Conservation (phyloP, 35 echinoderm and acorn worm species). For the Heliocidaris erythrogramma region DNA sequence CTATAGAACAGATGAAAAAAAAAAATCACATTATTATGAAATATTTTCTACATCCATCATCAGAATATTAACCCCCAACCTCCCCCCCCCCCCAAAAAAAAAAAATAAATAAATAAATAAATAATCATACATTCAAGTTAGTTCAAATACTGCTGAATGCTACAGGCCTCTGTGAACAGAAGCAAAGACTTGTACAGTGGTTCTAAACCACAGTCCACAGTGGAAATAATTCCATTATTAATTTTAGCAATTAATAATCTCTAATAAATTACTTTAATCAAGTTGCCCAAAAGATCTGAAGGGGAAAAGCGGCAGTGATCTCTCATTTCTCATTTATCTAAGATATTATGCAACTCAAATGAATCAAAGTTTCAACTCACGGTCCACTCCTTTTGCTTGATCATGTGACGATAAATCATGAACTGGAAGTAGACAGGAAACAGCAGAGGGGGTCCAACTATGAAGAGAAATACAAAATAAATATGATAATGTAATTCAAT, state of each 20-base stretch:
- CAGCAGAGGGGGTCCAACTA: conserved; percentile 93
- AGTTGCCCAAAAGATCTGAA: too few relatives aligned
- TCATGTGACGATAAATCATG: conserved; percentile 86
- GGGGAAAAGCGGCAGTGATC: too few relatives aligned
- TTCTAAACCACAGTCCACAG: too few relatives aligned
- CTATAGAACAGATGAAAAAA: conserved; percentile 47
- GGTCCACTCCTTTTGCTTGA: conserved; percentile 72
- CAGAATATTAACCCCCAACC: neutral
- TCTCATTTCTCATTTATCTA: neutral
- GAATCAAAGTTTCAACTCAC: conserved; percentile 56
- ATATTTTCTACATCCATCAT: neutral
- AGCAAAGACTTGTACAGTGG: too few relatives aligned
- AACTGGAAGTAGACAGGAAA: conserved; percentile 95
- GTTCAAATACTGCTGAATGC: too few relatives aligned
- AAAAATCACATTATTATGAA: neutral
- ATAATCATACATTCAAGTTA: too few relatives aligned
- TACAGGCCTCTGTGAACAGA: too few relatives aligned
- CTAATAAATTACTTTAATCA: too few relatives aligned
- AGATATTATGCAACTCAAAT: neutral
- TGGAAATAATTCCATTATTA: too few relatives aligned
- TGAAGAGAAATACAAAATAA: conserved; percentile 18
- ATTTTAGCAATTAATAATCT: too few relatives aligned
- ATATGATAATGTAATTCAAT: neutral
- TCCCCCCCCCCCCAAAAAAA: too few relatives aligned
- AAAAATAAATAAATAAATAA: too few relatives aligned